Conservation (phyloP, 2,113 vertebrate species). For the Lasiurus borealis region DNA sequence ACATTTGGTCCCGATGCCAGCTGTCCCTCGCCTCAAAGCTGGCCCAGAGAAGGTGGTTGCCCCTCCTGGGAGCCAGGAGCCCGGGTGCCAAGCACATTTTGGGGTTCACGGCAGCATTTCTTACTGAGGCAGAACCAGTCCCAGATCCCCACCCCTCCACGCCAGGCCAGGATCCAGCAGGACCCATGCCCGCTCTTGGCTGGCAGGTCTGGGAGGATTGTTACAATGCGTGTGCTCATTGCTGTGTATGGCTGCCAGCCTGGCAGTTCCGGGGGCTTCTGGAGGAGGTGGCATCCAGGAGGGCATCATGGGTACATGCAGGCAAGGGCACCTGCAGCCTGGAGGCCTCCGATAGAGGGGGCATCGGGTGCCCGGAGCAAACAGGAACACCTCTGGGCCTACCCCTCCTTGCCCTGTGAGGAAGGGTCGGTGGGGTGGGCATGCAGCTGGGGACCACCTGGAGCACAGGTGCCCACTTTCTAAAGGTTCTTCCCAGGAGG, state of each 20-base stretch:
- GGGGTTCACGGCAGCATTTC: background rate
- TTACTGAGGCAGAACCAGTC: background rate
- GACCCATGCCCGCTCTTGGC: background rate
- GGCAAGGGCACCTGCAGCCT: fast-evolving
- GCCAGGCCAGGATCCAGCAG: too few relatives aligned
- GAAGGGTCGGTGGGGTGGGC: background rate
- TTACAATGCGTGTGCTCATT: fast-evolving
- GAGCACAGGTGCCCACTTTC: background rate
- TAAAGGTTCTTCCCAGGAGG: too few relatives aligned
- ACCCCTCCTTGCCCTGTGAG: background rate
- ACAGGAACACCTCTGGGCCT: background rate
- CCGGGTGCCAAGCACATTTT: fast-evolving
- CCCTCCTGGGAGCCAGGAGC: background rate
- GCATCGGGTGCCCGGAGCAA: background rate
- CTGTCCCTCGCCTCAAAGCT: fast-evolving
- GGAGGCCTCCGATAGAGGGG: background rate
- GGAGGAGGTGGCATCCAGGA: background rate
- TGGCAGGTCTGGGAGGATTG: fast-evolving
- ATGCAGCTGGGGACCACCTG: fast-evolving
- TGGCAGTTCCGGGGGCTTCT: background rate
- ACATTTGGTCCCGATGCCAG: fast-evolving
- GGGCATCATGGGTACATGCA: fast-evolving
- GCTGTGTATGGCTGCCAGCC: too few relatives aligned
- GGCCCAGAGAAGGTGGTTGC: fast-evolving
- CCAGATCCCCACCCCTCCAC: fast-evolving